These are phyloP conservation scores for Dioctria rufipes DNA, from an alignment of 2,888 invertebrate species.

Conservation along the genomic window DNA sequence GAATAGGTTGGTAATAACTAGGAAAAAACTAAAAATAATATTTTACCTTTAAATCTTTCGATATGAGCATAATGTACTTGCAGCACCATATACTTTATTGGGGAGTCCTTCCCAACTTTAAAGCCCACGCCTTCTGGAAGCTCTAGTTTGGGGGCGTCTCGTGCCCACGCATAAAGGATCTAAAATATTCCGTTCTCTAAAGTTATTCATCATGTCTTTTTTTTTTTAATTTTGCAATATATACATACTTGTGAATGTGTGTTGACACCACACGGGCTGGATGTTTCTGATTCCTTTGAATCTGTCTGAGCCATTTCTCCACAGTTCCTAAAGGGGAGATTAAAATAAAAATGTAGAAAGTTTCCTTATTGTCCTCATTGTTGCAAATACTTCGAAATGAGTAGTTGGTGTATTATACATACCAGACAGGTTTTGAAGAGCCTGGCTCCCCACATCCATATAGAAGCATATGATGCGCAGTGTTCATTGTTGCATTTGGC, in stretches of 20 bases:
- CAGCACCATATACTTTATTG: constrained; percentile 90
- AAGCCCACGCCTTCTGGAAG: constrained; percentile 93
- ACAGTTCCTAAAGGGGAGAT: constrained; percentile 80
- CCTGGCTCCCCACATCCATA: constrained; percentile 87
- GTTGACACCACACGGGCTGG: constrained; percentile 83
- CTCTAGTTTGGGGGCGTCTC: constrained; percentile 86
- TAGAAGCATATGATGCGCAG: constrained; percentile 93
- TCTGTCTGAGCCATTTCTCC: constrained; percentile 87
- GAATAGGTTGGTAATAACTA: too few relatives aligned
- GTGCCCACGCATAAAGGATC: constrained; percentile 96
- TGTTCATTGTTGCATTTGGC: constrained; percentile 91
- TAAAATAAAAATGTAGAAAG: constrained; percentile 9
- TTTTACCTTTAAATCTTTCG: constrained; percentile 75
- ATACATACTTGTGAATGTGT: constrained; percentile 74
- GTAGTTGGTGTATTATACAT: constrained; percentile 57
- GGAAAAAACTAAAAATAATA: too few relatives aligned
- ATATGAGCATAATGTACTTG: constrained; percentile 91
- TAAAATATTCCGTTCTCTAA: constrained; percentile 66
- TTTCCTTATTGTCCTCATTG: neutral
- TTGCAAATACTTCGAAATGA: constrained; percentile 51
- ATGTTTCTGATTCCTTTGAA: constrained; percentile 73
- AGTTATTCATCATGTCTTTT: constrained; percentile 31
- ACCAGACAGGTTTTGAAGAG: constrained; percentile 77
- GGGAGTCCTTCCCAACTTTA: constrained; percentile 87
- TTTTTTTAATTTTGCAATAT: neutral